phyloP scores from a whole-genome alignment of 2,113 vertebrate genomes.

The Oryzias javanicus region DNA sequence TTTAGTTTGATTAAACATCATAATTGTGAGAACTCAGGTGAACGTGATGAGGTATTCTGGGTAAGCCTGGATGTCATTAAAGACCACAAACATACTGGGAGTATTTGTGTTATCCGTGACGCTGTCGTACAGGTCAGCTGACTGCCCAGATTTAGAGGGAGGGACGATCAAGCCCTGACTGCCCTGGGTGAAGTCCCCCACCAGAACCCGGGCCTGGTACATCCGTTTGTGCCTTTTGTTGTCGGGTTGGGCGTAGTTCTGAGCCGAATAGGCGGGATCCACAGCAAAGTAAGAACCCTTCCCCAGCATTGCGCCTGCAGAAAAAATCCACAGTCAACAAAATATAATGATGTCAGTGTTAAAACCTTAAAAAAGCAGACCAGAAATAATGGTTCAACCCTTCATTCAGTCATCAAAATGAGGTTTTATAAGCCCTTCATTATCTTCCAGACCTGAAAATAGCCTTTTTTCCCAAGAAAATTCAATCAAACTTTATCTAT shows the following conservation, averaged over 20 bases:
- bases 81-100: slow-evolving; percentile 79
- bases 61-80: slow-evolving; percentile 82
- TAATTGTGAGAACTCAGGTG: slow-evolving; percentile 17
- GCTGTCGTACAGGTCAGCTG: slow-evolving; percentile 77
- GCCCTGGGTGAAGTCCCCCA: slow-evolving; percentile 76
- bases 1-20: no score
- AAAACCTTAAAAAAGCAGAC: not conserved
- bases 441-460: no score
- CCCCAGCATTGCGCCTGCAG: slow-evolving; percentile 37
- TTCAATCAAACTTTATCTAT: no score
- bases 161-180: slow-evolving; percentile 46
- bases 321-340: accelerated
- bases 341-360: not conserved
- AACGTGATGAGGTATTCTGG: slow-evolving; percentile 86
- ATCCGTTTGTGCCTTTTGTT: slow-evolving; percentile 54
- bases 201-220: slow-evolving; percentile 81
- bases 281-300: slow-evolving; percentile 83
- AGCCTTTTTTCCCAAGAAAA: no score
- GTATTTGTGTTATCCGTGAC: slow-evolving; percentile 35
- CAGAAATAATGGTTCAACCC: not conserved
- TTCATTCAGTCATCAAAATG: no score
- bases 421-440: no score
- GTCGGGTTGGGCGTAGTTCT: slow-evolving; percentile 67
- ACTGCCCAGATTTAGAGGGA: slow-evolving; percentile 44
- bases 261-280: slow-evolving; percentile 71